Evolutionary conservation across 2,888 invertebrate genomes (phyloP).

Genomic region (Cotesia congregata): DNA sequence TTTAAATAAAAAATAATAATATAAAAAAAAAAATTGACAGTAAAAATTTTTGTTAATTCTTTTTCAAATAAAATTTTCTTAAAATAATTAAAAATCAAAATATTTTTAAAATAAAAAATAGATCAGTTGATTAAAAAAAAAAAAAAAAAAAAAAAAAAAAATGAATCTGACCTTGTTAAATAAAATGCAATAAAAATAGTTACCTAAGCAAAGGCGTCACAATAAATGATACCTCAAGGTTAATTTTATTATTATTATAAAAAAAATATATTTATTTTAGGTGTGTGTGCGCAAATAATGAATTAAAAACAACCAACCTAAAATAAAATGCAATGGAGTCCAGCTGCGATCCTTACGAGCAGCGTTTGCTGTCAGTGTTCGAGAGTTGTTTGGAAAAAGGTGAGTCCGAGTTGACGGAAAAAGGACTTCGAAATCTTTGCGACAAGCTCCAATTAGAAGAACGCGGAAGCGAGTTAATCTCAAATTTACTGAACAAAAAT

Average conservation of each 20-base stretch:
- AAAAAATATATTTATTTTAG: neutral
- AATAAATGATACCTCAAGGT: neutral
- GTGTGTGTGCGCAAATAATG: neutral
- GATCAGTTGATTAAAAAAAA: too few relatives aligned
- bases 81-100: too few relatives aligned
- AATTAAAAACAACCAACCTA: neutral
- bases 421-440: constrained; percentile 79
- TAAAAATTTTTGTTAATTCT: too few relatives aligned
- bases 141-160: too few relatives aligned
- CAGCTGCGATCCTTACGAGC: constrained; percentile 80
- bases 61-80: too few relatives aligned
- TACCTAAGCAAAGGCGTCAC: neutral
- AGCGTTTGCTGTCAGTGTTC: constrained; percentile 85
- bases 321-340: constrained; percentile 65
- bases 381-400: constrained; percentile 83
- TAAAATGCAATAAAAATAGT: neutral
- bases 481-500: constrained; percentile 50
- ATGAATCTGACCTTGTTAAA: too few relatives aligned
- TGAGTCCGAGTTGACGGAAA: constrained; percentile 78
- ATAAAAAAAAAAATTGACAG: too few relatives aligned
- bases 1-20: too few relatives aligned
- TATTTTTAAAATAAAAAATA: too few relatives aligned
- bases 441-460: constrained; percentile 84
- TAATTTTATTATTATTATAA: neutral
- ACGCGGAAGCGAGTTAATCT: constrained; percentile 72